These are phyloP conservation scores for Mastomys natalensis DNA, from an alignment of 2,113 vertebrate species.

Conservation along the genomic window DNA sequence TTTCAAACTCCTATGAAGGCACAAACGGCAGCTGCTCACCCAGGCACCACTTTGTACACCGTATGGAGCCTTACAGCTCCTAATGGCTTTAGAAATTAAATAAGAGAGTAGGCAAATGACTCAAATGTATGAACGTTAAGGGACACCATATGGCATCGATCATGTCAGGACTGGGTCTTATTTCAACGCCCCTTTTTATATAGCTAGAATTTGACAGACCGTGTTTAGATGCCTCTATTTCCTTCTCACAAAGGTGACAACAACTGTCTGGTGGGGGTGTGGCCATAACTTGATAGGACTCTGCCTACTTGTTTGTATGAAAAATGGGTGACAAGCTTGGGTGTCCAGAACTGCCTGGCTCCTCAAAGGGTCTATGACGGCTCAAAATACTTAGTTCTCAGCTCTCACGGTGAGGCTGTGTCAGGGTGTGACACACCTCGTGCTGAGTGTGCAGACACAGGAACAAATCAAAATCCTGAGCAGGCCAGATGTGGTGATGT, in stretches of 20 bases:
- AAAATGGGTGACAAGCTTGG: neutral
- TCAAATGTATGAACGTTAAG: neutral
- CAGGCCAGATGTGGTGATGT: neutral
- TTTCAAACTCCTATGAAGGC: neutral
- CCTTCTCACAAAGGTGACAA: neutral
- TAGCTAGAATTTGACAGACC: neutral
- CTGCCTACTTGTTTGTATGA: neutral
- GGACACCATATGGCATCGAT: neutral
- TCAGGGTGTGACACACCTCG: neutral
- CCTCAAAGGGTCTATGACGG: neutral
- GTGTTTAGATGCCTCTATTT: neutral
- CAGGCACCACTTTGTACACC: neutral
- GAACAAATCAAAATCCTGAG: neutral
- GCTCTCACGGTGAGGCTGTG: neutral
- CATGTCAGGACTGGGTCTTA: neutral
- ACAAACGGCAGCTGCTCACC: neutral
- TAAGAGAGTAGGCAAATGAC: neutral
- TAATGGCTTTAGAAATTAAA: constrained; percentile 19
- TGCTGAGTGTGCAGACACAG: neutral
- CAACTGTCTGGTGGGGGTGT: neutral
- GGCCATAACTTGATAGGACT: neutral
- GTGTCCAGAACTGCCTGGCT: neutral
- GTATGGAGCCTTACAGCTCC: neutral
- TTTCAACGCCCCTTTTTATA: neutral
- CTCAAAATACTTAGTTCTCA: constrained; percentile 18